Conservation (phyloP, 2,113 vertebrate species). For the Thomomys bottae region DNA sequence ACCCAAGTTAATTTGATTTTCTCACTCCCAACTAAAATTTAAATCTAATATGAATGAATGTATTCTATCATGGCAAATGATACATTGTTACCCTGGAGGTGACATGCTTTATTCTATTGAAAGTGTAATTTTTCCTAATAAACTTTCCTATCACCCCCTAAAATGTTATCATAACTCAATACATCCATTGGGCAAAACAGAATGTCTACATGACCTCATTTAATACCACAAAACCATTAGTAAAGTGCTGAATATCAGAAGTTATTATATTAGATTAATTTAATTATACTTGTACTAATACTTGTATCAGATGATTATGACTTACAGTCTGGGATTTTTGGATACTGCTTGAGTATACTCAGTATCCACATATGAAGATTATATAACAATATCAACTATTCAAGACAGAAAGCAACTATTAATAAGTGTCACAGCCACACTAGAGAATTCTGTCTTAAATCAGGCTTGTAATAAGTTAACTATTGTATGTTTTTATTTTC, state of each 20-base stretch:
- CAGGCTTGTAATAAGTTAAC: neutral
- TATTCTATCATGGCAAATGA: neutral
- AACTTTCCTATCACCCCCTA: neutral
- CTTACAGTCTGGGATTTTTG: neutral
- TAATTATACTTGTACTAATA: neutral
- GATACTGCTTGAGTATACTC: neutral
- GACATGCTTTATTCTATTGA: too few relatives aligned
- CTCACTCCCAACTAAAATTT: neutral
- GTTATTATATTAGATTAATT: neutral
- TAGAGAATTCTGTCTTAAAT: neutral
- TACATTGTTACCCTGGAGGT: too few relatives aligned
- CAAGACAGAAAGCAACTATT: neutral
- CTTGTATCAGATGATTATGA: neutral
- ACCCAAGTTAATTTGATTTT: neutral
- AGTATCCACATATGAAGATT: neutral
- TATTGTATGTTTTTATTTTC: constrained; percentile 14
- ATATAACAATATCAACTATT: neutral
- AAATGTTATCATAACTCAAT: neutral
- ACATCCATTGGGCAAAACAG: neutral
- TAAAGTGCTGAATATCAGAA: neutral
- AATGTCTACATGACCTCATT: neutral
- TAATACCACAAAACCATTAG: neutral
- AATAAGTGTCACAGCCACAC: neutral
- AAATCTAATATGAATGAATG: neutral
- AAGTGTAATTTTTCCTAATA: too few relatives aligned